Base-by-base conservation (phyloP, 2,888 invertebrate species). In the Tenodera sinensis region DNA sequence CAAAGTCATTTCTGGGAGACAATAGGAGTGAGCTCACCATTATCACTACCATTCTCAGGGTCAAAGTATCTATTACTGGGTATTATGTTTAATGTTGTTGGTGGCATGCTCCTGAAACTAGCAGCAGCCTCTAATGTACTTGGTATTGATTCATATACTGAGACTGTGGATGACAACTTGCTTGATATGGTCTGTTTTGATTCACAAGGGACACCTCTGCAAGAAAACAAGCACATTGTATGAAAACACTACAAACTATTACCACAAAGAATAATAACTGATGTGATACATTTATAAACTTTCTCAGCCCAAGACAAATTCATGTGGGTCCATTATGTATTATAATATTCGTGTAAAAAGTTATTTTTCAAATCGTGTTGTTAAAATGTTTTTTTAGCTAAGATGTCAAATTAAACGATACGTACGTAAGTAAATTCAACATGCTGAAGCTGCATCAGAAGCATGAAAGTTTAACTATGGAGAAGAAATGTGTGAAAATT, bases 21-120 rank as follows among this genome's bases (percentile, higher is more conserved):
- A 28, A 90, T 84, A 3, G 90, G 90, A 20, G 90, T 90, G 15
- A 90, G 84, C 42, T 90, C 90, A 3, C 90, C 90, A 84, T 90
- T 90, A 42, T 90, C 89, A 82, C 85, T 88, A 47, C 84, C 47
- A 30, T 42, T 82, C 81, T 84, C 84, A 28, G 81, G 42, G n/a
- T 84, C 88, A n/a, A 81, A 20, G 12, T 84, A 28, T 27, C 25
- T n/a, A 34, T 34, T 84, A 27, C 34, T 28, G 34, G 84, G 14
- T n/a, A 84, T 28, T n/a, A 88, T 81, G 81, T 88, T 82, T 81
- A 88, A 54, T 25, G 88, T 85, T 82, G 81, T 84, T n/a, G 85
- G 88, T 30, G 88, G 88, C 84, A 84, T 25, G 34, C 34, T 34
- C 34, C 84, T 71, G 7, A 28, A 82, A 84, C 30, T 81, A 12